Percentiles rank a stretch among this genome's conserved stretches.
These are phyloP conservation scores for Tyto alba DNA, from an alignment of 2,113 vertebrate species.

Conservation along the genomic window DNA sequence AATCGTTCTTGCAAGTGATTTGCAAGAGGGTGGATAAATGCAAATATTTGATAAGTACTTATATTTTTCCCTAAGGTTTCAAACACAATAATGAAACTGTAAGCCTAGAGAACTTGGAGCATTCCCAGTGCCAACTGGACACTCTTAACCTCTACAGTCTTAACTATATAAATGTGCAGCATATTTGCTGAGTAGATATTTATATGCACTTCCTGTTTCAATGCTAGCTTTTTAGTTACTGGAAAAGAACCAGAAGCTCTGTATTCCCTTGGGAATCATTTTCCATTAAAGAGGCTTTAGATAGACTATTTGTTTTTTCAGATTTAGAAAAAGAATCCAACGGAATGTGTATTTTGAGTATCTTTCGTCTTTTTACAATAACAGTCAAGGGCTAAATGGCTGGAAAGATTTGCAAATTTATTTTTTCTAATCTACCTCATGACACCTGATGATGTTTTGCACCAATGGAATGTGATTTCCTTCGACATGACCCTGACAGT, in stretches of 20 bases:
- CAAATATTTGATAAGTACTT: slow-evolving; percentile 61
- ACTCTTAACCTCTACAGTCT: slow-evolving; percentile 59
- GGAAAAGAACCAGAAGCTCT: slow-evolving; percentile 58
- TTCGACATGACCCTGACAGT: neutral
- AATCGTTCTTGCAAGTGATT: neutral
- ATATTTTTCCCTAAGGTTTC: slow-evolving; percentile 56
- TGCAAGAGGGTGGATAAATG: slow-evolving; percentile 48
- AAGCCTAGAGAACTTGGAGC: slow-evolving; percentile 42
- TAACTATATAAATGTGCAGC: slow-evolving; percentile 44
- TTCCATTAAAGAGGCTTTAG: slow-evolving; percentile 62
- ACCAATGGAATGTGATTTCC: neutral
- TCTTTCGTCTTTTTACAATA: slow-evolving; percentile 54
- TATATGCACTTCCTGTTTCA: slow-evolving; percentile 67
- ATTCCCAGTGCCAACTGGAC: slow-evolving; percentile 66
- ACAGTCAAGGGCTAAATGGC: neutral
- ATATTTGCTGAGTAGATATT: slow-evolving; percentile 64
- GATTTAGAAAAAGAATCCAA: slow-evolving; percentile 52
- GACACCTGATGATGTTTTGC: neutral
- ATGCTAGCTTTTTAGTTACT: slow-evolving; percentile 60
- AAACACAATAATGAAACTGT: slow-evolving; percentile 18
- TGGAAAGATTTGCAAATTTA: neutral
- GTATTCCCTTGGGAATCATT: slow-evolving; percentile 62
- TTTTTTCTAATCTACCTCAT: slow-evolving; percentile 4
- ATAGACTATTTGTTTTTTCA: slow-evolving; percentile 65
- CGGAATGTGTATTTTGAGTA: slow-evolving; percentile 49